phyloP scores from a whole-genome alignment of 2,113 vertebrate species.

The Pitta sordida region DNA sequence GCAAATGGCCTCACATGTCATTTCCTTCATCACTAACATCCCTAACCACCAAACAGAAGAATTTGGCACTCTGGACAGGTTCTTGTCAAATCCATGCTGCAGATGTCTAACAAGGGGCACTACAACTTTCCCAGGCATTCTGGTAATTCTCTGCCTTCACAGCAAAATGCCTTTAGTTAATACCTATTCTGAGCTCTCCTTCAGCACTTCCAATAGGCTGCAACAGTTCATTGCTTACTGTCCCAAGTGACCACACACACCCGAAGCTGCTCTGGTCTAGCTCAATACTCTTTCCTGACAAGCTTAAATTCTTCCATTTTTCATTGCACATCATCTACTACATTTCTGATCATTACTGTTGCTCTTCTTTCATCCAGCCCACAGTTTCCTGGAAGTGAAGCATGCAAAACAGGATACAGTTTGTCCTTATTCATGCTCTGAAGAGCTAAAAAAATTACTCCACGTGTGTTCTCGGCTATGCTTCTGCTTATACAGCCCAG shows the following conservation, averaged over 20 bases:
- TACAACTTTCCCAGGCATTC: background rate
- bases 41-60: background rate
- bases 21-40: background rate
- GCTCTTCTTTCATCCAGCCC: background rate
- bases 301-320: background rate
- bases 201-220: background rate
- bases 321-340: background rate
- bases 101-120: background rate
- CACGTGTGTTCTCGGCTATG: fast-evolving
- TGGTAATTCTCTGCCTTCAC: background rate
- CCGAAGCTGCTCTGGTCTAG: background rate
- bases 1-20: background rate
- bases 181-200: background rate
- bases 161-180: background rate
- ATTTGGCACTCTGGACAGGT: background rate
- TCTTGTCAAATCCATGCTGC: background rate
- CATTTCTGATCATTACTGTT: background rate
- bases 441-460: background rate
- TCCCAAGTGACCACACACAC: background rate
- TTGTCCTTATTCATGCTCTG: background rate
- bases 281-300: background rate
- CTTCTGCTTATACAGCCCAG: background rate
- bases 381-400: background rate
- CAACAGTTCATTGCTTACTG: background rate
- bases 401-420: background rate